These are phyloP conservation scores for Tursiops truncatus DNA, from an alignment of 2,113 vertebrate species.

Conservation along the genomic window DNA sequence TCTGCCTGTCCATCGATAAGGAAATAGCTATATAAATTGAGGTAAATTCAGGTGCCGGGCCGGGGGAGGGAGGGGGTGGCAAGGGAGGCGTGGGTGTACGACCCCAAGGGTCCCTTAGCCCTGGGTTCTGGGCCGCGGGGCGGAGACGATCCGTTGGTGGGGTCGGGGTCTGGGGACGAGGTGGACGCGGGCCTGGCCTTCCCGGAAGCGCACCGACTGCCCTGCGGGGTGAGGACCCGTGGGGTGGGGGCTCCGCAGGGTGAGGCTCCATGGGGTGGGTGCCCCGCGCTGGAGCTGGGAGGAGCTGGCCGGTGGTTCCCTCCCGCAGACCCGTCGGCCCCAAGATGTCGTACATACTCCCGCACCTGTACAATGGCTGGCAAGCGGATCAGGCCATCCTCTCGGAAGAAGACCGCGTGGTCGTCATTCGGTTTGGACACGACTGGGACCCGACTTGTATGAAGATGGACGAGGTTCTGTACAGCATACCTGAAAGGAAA, in stretches of 20 bases:
- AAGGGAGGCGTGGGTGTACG: not conserved
- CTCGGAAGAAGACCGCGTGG: slow-evolving; percentile 96
- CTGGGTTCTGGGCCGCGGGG: not conserved
- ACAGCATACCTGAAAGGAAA: slow-evolving; percentile 97
- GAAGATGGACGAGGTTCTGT: slow-evolving; percentile 99
- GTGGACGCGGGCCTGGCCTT: not conserved
- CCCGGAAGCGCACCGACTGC: not conserved
- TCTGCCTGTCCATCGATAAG: not conserved
- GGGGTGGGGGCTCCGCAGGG: not conserved
- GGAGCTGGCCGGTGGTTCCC: not conserved
- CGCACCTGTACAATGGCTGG: slow-evolving; percentile 98
- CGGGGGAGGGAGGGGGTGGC: fast-evolving
- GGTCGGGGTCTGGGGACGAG: not conserved
- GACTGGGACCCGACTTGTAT: slow-evolving; percentile 99
- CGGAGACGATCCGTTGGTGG: not conserved
- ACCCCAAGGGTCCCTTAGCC: not conserved
- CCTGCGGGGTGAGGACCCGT: not conserved
- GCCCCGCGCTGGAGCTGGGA: not conserved
- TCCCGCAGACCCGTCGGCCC: not conserved
- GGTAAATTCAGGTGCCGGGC: slow-evolving; percentile 50
- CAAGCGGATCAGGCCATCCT: slow-evolving; percentile 99
- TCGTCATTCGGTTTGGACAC: slow-evolving; percentile 97
- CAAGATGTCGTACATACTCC: slow-evolving; percentile 95
- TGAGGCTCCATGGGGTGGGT: not conserved
- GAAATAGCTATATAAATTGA: not conserved